These are phyloP conservation scores for Podocnemis expansa DNA, from an alignment of 2,113 vertebrate genomes.

Conservation along the genomic window DNA sequence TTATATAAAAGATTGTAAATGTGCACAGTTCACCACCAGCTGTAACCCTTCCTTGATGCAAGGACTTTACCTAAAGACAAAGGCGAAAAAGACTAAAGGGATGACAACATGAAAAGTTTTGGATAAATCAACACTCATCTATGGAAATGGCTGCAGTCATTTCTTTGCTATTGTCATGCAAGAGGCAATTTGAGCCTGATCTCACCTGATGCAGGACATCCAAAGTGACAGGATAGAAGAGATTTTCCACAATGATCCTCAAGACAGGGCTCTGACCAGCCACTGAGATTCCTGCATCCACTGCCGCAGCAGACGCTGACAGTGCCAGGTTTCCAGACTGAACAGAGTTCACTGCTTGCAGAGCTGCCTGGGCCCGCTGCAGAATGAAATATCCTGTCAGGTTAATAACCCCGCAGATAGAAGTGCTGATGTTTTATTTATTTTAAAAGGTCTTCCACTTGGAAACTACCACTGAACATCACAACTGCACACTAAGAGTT, in stretches of 20 bases:
- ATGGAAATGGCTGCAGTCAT: background rate
- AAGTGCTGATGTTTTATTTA: background rate
- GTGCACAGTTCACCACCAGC: background rate
- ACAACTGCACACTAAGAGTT: background rate
- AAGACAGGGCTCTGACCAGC: slow-evolving; percentile 89
- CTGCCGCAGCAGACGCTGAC: slow-evolving; percentile 59
- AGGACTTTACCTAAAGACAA: background rate
- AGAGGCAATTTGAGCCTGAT: rapidly evolving
- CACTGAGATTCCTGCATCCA: slow-evolving; percentile 81
- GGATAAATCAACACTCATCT: background rate
- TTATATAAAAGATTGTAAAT: background rate
- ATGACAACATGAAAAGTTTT: background rate
- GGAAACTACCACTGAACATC: background rate
- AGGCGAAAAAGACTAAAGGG: background rate
- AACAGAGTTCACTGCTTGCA: slow-evolving; percentile 88
- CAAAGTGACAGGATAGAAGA: slow-evolving; percentile 93
- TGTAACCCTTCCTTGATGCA: background rate
- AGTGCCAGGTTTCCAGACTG: slow-evolving; percentile 85
- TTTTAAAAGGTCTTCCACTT: background rate
- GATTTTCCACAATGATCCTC: slow-evolving; percentile 95
- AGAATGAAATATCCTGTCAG: slow-evolving; percentile 12
- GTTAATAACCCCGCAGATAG: background rate
- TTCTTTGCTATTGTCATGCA: background rate
- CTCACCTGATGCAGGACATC: slow-evolving; percentile 95
- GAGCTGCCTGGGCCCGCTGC: slow-evolving; percentile 93